phyloP scores from a whole-genome alignment of 1,140 invertebrate species.

The Trissolcus basalis region DNA sequence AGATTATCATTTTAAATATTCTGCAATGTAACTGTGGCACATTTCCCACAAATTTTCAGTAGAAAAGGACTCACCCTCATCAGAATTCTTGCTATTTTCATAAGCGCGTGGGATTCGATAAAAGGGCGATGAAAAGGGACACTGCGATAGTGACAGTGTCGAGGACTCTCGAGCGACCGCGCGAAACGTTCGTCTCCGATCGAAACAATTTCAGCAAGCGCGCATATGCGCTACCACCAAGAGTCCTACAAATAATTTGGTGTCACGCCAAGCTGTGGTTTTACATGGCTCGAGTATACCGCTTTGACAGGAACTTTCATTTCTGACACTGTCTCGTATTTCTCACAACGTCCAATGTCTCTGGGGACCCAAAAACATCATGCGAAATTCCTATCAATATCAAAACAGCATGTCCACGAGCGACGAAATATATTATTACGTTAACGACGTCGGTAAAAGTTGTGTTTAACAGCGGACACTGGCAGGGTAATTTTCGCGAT shows the following conservation, averaged over 20 bases:
- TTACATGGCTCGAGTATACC: slow-evolving; percentile 66
- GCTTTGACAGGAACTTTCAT: slow-evolving; percentile 26
- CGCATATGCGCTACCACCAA: slow-evolving; percentile 47
- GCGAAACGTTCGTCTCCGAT: slow-evolving; percentile 60
- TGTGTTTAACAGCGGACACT: slow-evolving; percentile 24
- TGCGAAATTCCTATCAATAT: no score
- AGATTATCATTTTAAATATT: no score
- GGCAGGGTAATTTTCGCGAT: slow-evolving; percentile 27
- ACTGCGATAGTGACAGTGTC: slow-evolving; percentile 65
- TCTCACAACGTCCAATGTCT: no score
- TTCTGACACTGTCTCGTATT: slow-evolving; percentile 20
- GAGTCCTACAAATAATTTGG: slow-evolving; percentile 67
- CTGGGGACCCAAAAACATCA: neutral
- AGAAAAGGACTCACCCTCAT: slow-evolving; percentile 23
- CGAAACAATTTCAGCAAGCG: slow-evolving; percentile 31
- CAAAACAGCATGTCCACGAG: no score
- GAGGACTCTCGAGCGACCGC: slow-evolving; percentile 68
- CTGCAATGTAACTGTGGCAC: neutral
- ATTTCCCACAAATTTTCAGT: slow-evolving; percentile 23
- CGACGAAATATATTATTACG: slow-evolving; percentile 4
- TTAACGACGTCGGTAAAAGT: slow-evolving; percentile 10
- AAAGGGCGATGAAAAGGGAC: slow-evolving; percentile 57
- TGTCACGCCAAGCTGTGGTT: slow-evolving; percentile 72
- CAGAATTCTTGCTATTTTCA: slow-evolving; percentile 55
- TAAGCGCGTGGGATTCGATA: slow-evolving; percentile 58